These are phyloP conservation scores for Laothoe populi DNA, from an alignment of 2,888 invertebrate species.

Conservation along the genomic window DNA sequence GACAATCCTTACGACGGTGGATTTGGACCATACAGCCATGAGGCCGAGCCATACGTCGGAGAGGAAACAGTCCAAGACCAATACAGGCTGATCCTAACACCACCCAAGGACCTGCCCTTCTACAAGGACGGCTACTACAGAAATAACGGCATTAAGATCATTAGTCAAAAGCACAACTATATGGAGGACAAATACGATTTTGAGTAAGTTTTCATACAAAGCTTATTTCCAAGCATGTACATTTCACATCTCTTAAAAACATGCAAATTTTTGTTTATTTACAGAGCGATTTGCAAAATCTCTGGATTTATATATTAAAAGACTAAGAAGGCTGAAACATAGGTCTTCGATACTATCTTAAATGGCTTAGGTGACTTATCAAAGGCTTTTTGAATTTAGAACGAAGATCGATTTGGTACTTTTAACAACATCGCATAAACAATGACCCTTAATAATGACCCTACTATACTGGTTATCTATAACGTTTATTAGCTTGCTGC, in stretches of 20 bases:
- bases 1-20: slow-evolving; percentile 79
- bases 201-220: slow-evolving; percentile 65
- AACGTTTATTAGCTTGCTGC: slow-evolving; percentile 57
- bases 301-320: slow-evolving; percentile 8
- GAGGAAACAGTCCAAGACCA: slow-evolving; percentile 69
- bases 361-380: slow-evolving; percentile 9
- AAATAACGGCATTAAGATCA: slow-evolving; percentile 82
- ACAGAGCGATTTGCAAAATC: neutral
- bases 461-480: slow-evolving; percentile 46
- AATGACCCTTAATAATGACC: slow-evolving; percentile 53
- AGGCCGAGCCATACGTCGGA: slow-evolving; percentile 78
- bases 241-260: neutral
- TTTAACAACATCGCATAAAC: slow-evolving; percentile 46
- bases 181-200: slow-evolving; percentile 82
- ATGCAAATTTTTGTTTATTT: neutral
- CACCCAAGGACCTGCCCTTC: slow-evolving; percentile 70
- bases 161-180: slow-evolving; percentile 77
- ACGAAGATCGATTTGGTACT: slow-evolving; percentile 46
- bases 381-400: slow-evolving; percentile 25
- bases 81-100: slow-evolving; percentile 63
- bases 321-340: neutral
- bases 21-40: slow-evolving; percentile 74
- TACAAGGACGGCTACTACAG: slow-evolving; percentile 80
- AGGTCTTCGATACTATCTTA: neutral
- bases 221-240: neutral